Percentiles rank a stretch among this genome's conserved stretches.
These are phyloP conservation scores for Nematolebias whitei DNA, from an alignment of 2,113 vertebrate species.

Conservation along the genomic window DNA sequence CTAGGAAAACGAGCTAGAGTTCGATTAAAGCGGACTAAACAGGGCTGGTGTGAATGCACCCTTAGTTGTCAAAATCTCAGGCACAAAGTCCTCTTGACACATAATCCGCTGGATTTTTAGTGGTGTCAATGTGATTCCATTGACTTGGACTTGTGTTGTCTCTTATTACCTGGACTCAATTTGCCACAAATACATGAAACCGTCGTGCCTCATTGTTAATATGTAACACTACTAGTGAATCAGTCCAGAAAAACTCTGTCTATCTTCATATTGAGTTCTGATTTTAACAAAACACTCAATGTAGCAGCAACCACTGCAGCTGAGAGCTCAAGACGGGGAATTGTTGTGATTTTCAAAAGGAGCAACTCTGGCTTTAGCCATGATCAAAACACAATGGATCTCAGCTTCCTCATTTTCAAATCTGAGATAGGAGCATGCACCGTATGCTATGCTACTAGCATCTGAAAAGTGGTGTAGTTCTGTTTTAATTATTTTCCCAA, in stretches of 20 bases:
- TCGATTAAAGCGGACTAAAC: too few relatives aligned
- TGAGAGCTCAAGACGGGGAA: not conserved
- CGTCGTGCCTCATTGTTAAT: not conserved
- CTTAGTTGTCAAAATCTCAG: too few relatives aligned
- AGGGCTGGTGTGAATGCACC: too few relatives aligned
- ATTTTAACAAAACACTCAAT: not conserved
- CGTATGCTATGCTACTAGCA: conserved; percentile 12
- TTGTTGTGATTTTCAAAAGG: not conserved
- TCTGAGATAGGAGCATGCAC: conserved; percentile 8
- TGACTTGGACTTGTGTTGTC: not conserved
- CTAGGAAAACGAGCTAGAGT: too few relatives aligned
- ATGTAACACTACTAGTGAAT: not conserved
- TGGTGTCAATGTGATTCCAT: too few relatives aligned
- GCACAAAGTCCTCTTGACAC: too few relatives aligned
- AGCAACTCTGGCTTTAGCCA: not conserved
- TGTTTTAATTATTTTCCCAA: not conserved
- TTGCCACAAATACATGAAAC: conserved; percentile 19
- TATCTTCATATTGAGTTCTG: conserved; percentile 1
- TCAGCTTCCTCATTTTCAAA: not conserved
- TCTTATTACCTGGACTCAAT: not conserved
- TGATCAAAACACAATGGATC: not conserved
- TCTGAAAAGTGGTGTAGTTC: conserved; percentile 24
- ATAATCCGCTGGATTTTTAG: too few relatives aligned
- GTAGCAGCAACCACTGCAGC: not conserved
- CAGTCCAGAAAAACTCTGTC: conserved; percentile 10